Evolutionary conservation across 2,888 invertebrate genomes (phyloP), one percentile per base, ranked within the genome.

Genomic region (Alloscopus bannaensis): DNA sequence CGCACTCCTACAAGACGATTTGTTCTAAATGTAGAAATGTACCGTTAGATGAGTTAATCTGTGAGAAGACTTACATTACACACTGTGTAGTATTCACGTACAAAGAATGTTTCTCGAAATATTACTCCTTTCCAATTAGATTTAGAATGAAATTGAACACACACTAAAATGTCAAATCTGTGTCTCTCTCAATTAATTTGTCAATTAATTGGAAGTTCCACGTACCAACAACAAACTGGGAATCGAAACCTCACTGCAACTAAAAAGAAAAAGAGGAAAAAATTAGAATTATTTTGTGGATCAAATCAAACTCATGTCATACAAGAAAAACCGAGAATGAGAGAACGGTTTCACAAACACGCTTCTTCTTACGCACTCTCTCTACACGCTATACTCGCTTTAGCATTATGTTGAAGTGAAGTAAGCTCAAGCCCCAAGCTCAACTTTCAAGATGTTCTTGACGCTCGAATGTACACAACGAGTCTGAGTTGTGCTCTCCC

Each of bases 401-500:
- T 16, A 36, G 50, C 20, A 50, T 16, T 16, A 50, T 16, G 18
- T 18, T 50, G 18, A 11, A 50, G 18, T 6, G 11, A 50, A 57
- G 26, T 24, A 6, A 24, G 36, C 26, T 24, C 22, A 20, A 26
- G 57, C 57, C 57, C 20, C 26, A 57, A 24, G 24, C 57, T 20
- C 13, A 24, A 26, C 26, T 57, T 57, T 57, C n/a, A 36, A 36
- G 36, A 36, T 60, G 60, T 60, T 36, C 36, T 68, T 68, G 55
- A 76, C 76, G 68, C 60, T 68, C 60, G 60, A 59, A 68, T 76
- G 68, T 76, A 52, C 76, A 76, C 76, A 62, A 68, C 76, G 20
- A 66, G 59, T 76, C 76, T 76, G 76, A n/a, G n/a, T 59, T 59
- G 50, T 60, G 60, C 68, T 60, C 29, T 50, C 68, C 68, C 68